Percentiles rank a stretch among this genome's conserved stretches.
Evolutionary conservation across 35 echinoderm and acorn worm genomes (phyloP).

Genomic region (Hemicentrotus pulcherrimus): DNA sequence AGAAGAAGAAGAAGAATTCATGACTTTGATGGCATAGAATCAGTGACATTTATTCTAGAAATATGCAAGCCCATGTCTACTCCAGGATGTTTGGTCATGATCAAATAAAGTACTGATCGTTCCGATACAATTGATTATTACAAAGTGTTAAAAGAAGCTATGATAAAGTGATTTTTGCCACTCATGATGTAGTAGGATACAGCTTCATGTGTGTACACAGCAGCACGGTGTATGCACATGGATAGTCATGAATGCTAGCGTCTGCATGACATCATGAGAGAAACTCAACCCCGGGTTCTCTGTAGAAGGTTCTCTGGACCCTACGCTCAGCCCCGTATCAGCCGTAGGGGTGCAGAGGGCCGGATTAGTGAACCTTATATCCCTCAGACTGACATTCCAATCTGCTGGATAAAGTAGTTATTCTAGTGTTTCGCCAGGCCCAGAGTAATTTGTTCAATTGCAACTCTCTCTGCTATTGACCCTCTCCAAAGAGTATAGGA

Average conservation of each 20-base stretch:
- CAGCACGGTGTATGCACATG: neutral
- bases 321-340: neutral
- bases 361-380: slow-evolving; percentile 35
- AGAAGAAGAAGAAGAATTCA: too few species aligned
- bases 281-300: neutral
- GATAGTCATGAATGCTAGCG: neutral
- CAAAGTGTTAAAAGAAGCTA: neutral
- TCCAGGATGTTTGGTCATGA: too few species aligned
- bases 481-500: neutral
- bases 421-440: slow-evolving; percentile 51
- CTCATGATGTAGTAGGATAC: neutral
- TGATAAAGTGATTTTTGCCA: neutral
- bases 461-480: slow-evolving; percentile 3
- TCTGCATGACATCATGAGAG: neutral
- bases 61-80: too few species aligned
- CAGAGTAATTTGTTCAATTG: slow-evolving; percentile 34
- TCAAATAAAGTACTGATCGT: neutral
- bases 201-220: neutral
- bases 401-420: slow-evolving; percentile 41
- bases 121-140: neutral
- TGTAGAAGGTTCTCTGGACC: neutral
- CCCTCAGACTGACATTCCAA: slow-evolving; percentile 41
- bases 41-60: too few species aligned
- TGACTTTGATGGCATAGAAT: too few species aligned
- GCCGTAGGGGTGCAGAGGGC: neutral